Base-by-base conservation (phyloP, 2,888 invertebrate species). In the Drosophila lacicola region DNA sequence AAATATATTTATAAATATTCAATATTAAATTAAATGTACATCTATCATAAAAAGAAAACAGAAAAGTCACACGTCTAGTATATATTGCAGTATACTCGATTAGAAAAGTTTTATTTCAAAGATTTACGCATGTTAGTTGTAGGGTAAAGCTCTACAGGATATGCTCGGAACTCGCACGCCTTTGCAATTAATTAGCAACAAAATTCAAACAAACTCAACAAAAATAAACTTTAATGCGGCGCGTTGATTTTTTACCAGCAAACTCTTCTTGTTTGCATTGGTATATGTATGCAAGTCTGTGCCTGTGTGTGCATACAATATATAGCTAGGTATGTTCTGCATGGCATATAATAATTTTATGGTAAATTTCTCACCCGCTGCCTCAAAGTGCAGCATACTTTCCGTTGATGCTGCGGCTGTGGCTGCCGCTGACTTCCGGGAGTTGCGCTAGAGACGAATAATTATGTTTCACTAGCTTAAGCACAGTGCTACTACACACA, bases 401-500 rank as follows among this genome's bases (percentile, higher is more conserved):
- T 89, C 89, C 83, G 85, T 82, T 57, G 75, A 56, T 68, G 77
- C 78, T 80, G 87, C 84, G 73, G 42, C 54, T 84, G 82, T 51
- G 63, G 70, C 64, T 86, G 85, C 60, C 68, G 55, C 74, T 82
- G 86, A 76, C 85, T 86, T 86, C 83, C 85, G 87, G 83, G 87
- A 86, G 83, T 85, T 89, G 73, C 73, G 47, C 88, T 74, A 54
- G 88, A 83, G 83, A 79, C 88, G 86, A 75, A 87, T 89, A 89
- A 85, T 89, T 85, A 89, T 80, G 83, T 89, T 88, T 83, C 90
- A 82, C 83, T 78, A 86, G 90, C 89, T 86, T 88, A 85, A 82
- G 80, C 86, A 71, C 64, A 61, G 58, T 36, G 55, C 66, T 49
- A 53, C 69, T 39, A 34, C 36, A 49, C 47, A 47, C 10, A 21